Conservation (phyloP, 2,797 vertebrate genomes). For the Botia kubotai region DNA sequence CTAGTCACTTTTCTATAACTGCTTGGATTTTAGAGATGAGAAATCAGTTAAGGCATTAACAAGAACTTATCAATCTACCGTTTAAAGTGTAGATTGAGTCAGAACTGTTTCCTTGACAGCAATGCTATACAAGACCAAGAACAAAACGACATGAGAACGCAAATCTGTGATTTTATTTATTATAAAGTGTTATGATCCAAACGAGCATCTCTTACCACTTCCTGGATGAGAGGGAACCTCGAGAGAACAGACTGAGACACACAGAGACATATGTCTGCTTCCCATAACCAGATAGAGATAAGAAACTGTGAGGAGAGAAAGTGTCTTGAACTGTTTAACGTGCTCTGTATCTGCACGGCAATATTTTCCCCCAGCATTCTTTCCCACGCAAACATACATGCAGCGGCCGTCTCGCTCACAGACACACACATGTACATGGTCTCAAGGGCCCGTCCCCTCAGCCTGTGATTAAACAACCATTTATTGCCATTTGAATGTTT, state of each 20-base stretch:
- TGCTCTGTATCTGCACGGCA: conserved; percentile 22
- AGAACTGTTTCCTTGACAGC: background rate
- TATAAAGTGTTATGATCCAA: conserved; percentile 5
- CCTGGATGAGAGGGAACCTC: background rate
- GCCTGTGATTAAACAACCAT: conserved; percentile 63
- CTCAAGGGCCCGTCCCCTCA: conserved; percentile 46
- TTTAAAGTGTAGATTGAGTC: background rate
- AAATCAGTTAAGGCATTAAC: too few relatives aligned
- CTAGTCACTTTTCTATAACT: background rate
- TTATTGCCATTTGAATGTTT: conserved; percentile 59
- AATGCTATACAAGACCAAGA: background rate
- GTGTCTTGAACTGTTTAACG: conserved; percentile 29
- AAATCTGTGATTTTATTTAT: background rate
- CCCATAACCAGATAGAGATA: background rate
- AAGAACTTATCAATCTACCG: background rate
- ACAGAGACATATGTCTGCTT: background rate
- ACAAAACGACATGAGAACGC: background rate
- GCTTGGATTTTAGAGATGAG: too few relatives aligned
- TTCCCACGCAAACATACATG: conserved; percentile 54
- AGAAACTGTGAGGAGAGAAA: background rate
- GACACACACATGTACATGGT: conserved; percentile 65
- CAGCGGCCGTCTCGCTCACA: conserved; percentile 47
- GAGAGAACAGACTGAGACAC: background rate
- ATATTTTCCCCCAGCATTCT: conserved; percentile 50
- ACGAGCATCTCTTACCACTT: background rate